phyloP scores from a whole-genome alignment of 2,113 vertebrate species.

The Casuarius casuarius region DNA sequence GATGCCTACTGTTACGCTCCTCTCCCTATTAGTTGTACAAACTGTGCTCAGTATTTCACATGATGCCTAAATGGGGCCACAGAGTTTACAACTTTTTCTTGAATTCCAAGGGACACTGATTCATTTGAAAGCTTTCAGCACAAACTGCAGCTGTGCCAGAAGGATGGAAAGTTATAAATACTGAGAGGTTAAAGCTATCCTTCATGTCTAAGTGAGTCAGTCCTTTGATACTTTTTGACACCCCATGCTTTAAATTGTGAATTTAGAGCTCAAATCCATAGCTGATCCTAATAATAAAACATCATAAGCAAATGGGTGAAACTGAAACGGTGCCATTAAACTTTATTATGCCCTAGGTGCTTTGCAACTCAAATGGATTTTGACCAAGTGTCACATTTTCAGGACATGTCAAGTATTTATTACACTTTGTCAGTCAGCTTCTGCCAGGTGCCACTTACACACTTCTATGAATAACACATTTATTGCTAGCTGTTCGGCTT shows the following conservation, averaged over 20 bases:
- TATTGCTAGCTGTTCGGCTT: slow-evolving; percentile 42
- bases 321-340: slow-evolving; percentile 24
- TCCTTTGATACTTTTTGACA: slow-evolving; percentile 33
- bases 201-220: background rate
- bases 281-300: slow-evolving; percentile 23
- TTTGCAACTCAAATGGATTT: slow-evolving; percentile 41
- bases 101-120: background rate
- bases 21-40: background rate
- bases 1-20: background rate
- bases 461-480: slow-evolving; percentile 12
- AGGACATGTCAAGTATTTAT: slow-evolving; percentile 52
- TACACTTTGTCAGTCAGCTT: slow-evolving; percentile 34
- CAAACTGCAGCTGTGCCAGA: background rate
- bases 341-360: background rate
- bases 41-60: background rate
- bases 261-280: background rate
- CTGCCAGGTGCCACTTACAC: slow-evolving; percentile 62
- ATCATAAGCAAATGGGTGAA: slow-evolving; percentile 8
- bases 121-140: background rate
- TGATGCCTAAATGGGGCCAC: accelerated
- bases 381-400: slow-evolving; percentile 55
- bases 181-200: background rate
- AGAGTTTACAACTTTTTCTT: background rate
- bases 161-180: slow-evolving; percentile 42
- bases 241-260: background rate